Evolutionary conservation across 2,797 vertebrate species (phyloP).

Genomic region (Tangara arthus): DNA sequence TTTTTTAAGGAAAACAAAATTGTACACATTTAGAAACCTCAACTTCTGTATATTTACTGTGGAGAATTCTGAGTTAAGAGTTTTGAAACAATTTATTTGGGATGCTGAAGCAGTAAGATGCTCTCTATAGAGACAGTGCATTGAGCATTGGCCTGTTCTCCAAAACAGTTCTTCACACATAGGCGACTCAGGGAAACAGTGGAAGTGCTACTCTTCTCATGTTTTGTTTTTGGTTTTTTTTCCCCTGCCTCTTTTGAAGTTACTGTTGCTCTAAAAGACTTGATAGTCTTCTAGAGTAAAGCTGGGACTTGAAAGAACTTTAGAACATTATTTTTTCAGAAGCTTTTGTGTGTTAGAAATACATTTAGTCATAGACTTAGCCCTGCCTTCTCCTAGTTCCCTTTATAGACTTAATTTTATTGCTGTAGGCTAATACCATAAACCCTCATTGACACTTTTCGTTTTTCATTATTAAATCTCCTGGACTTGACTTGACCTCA

Average conservation of each 20-base stretch:
- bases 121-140: not conserved
- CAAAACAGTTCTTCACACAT: not conserved
- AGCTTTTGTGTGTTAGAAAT: not conserved
- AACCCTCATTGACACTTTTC: not conserved
- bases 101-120: not conserved
- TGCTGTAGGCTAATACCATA: not conserved
- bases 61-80: not conserved
- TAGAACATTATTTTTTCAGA: not conserved
- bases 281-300: not conserved
- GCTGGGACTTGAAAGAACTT: not conserved
- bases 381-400: not conserved
- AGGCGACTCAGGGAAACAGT: accelerated
- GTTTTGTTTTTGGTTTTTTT: not conserved
- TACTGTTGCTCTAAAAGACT: not conserved
- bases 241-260: not conserved
- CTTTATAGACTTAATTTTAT: not conserved
- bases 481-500: not conserved
- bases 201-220: not conserved
- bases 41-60: not conserved
- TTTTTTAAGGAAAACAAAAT: not conserved
- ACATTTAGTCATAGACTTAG: not conserved
- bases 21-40: not conserved
- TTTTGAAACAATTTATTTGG: not conserved
- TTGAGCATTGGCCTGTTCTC: not conserved
- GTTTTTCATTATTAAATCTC: not conserved